Base-by-base conservation (phyloP, 2,888 invertebrate genomes). In the Melinopterus prodromus region DNA sequence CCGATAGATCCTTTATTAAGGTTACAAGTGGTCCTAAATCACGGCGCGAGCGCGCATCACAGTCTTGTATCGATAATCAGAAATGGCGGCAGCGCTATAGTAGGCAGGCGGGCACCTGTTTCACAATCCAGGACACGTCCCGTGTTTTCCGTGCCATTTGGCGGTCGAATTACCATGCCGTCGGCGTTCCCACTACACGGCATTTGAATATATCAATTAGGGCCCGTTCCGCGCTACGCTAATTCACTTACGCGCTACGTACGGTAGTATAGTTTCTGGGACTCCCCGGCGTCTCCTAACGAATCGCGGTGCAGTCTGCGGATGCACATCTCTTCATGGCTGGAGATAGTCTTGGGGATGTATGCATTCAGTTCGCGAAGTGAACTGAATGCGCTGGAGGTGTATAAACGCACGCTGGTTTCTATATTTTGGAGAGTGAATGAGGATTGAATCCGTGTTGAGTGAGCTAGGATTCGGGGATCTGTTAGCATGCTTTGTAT, bases 181-280 rank as follows among this genome's bases (percentile, higher is more conserved):
- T 82, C 81, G 83, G 83, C 81, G 83, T 84, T 53, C 82, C 82
- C 83, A 78, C 81, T 83, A 84, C 84, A 84, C 80, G 83, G 84
- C 83, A 84, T 85, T 84, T 85, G 85, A 85, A 85, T 85, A 84
- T 84, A 84, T 85, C 85, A 85, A 85, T 85, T 85, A 85, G 83
- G 82, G 80, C 83, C 82, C 81, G 84, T 82, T 81, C 82, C 79
- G 81, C 81, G 82, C 84, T 74, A 81, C 82, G 82, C 82, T 85
- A 85, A 85, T 85, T 85, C 84, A 84, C 83, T 85, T 85, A 83
- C 53, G 53, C 53, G 53, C 7, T 53, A 1, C 12, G 53, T 53
- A 53, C 53, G 53, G 53, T 9, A 53, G 53, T 53, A 6, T 53
- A 53, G 53, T 53, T 53, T 53, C 53, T 53, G 53, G 53, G 53